Evolutionary conservation across 2,888 invertebrate genomes (phyloP).

Genomic region (Ganaspis brasiliensis): DNA sequence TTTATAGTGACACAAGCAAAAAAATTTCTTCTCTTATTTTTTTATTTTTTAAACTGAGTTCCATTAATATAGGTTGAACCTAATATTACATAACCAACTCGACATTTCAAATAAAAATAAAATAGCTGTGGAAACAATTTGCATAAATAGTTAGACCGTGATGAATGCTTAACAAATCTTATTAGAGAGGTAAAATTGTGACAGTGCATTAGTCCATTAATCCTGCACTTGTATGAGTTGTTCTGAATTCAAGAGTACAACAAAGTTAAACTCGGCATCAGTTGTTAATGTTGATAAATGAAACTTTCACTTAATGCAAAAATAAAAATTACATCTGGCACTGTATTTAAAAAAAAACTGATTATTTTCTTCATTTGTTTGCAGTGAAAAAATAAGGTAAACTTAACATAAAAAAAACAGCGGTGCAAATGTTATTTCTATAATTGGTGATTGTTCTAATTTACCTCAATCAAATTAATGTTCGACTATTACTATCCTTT

Average conservation of each 20-base stretch:
- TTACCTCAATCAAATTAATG: too few relatives aligned
- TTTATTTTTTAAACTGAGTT: too few relatives aligned
- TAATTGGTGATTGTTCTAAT: too few relatives aligned
- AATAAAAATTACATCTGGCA: slow-evolving; percentile 3
- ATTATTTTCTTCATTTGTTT: too few relatives aligned
- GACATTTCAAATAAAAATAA: neutral
- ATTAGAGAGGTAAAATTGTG: slow-evolving; percentile 31
- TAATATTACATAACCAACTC: too few relatives aligned
- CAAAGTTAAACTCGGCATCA: neutral
- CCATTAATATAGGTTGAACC: too few relatives aligned
- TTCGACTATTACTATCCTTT: too few relatives aligned
- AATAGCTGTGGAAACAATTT: neutral
- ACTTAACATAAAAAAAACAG: too few relatives aligned
- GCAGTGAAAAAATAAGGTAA: too few relatives aligned
- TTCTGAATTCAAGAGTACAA: slow-evolving; percentile 1
- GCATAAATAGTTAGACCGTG: slow-evolving; percentile 8
- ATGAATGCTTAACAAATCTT: slow-evolving; percentile 28
- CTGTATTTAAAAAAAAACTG: slow-evolving; percentile 8
- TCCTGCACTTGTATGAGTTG: slow-evolving; percentile 33
- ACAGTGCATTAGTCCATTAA: slow-evolving; percentile 12
- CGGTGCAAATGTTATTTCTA: too few relatives aligned
- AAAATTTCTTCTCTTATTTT: too few relatives aligned
- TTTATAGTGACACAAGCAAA: too few relatives aligned
- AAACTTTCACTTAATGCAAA: neutral
- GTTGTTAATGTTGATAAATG: slow-evolving; percentile 7